Evolutionary conservation across 1,140 invertebrate species (phyloP), one percentile per base, ranked within the genome.

Genomic region (Pseudomyrmex cubaensis): DNA sequence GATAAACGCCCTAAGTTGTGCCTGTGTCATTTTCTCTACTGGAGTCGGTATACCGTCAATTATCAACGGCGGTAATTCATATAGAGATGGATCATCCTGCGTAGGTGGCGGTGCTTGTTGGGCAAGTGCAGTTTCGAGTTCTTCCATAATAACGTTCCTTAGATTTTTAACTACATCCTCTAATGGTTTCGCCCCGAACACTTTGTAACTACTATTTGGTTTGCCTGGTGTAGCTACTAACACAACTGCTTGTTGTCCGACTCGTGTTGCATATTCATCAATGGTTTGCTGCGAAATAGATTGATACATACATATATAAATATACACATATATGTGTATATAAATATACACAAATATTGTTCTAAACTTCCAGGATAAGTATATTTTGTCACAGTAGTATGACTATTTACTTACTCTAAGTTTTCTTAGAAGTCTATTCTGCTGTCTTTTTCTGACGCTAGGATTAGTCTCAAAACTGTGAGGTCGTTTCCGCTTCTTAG

Each of bases 11-110:
- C 99, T 94, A 57, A 99, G 94, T 93, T 99, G 99, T 52, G 98
- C 99, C 93, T 99, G 99, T 22, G 99, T 99, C 99, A 99, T 99
- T 95, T 99, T 99, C 94, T 99, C 99, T 0, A 99, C 98, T 2
- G 98, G 98, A 57, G 98, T 99, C 48, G 99, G 99, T 93, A 99
- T 99, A 62, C 98, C 99, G 94, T 99, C 99, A 88, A 99, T 98
- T 85, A 99, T 98, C 54, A 99, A 95, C 17, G 98, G 98, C 70
- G 99, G 99, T 92, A 99, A 95, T 95, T 99, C 98, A 94, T 99
- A 99, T 54, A 99, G 95, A 62, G 97, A 97, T 2, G 98, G 97
- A 94, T 98, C 98, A 86, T 99, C 98, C 90, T 97, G 97, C 61
- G 97, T 96, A 78, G 98, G 97, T 20, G 98, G 98, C 66, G 98